These are phyloP conservation scores for Brachionus paranguensis DNA, from an alignment of 1,140 invertebrate species.

Conservation along the genomic window DNA sequence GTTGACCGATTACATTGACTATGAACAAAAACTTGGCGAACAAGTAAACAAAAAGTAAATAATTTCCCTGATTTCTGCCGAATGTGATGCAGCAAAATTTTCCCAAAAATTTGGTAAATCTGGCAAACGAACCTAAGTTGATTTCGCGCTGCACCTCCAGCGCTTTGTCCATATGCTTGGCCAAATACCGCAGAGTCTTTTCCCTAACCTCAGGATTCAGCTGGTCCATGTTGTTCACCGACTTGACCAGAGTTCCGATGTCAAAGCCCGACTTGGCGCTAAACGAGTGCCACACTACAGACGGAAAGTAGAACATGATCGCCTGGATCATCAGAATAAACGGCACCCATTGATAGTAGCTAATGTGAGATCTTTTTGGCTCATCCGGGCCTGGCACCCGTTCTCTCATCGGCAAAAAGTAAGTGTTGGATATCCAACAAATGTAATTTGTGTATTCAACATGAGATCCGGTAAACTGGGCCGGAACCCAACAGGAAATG, in stretches of 20 bases:
- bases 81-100: constrained; percentile 47
- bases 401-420: constrained; percentile 47
- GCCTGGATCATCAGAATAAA: constrained; percentile 52
- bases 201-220: constrained; percentile 48
- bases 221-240: constrained; percentile 40
- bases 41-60: constrained; percentile 57
- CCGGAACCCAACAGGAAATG: constrained; percentile 66
- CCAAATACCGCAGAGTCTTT: constrained; percentile 52
- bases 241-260: constrained; percentile 20
- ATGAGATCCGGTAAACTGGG: constrained; percentile 43
- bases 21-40: constrained; percentile 58
- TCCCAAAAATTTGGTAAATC: constrained; percentile 43
- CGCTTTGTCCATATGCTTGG: constrained; percentile 53
- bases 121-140: constrained; percentile 49
- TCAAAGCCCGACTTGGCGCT: constrained; percentile 33
- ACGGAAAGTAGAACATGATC: constrained; percentile 51
- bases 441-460: constrained; percentile 50
- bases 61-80: constrained; percentile 58
- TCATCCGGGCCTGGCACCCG: constrained; percentile 25
- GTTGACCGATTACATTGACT: constrained; percentile 58
- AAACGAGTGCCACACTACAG: constrained; percentile 47
- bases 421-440: constrained; percentile 58
- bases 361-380: constrained; percentile 2
- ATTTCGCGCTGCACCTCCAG: constrained; percentile 48
- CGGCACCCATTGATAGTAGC: constrained; percentile 54